A percentile compares a stretch with the other conserved stretches of the same genome.
phyloP scores from a whole-genome alignment of 2,888 invertebrate genomes.

The Drosophila affinis region DNA sequence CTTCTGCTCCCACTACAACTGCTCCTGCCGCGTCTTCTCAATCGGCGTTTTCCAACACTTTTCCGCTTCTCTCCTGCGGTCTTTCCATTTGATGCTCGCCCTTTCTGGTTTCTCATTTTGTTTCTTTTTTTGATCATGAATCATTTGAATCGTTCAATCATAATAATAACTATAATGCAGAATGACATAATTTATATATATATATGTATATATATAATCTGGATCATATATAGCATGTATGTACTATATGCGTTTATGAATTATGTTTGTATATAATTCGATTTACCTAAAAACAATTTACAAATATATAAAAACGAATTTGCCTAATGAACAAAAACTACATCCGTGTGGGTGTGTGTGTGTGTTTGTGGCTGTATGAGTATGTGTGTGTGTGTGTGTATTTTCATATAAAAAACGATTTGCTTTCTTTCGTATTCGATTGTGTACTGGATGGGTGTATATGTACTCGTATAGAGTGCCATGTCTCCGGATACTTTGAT shows the following conservation, averaged over 20 bases:
- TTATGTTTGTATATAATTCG: slow-evolving; percentile 72
- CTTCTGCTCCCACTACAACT: slow-evolving; percentile 39
- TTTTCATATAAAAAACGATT: slow-evolving; percentile 34
- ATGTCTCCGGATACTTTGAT: slow-evolving; percentile 1
- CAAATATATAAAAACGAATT: slow-evolving; percentile 78
- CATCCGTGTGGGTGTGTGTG: slow-evolving; percentile 34
- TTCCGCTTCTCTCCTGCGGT: slow-evolving; percentile 37
- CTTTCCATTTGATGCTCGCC: slow-evolving; percentile 41
- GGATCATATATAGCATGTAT: slow-evolving; percentile 33
- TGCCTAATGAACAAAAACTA: slow-evolving; percentile 61
- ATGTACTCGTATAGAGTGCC: not conserved
- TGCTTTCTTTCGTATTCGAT: not conserved
- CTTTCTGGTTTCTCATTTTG: slow-evolving; percentile 42
- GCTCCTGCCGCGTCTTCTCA: slow-evolving; percentile 45
- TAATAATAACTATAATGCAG: slow-evolving; percentile 58
- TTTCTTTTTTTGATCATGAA: slow-evolving; percentile 46
- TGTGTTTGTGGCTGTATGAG: slow-evolving; percentile 6
- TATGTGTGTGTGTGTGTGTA: slow-evolving; percentile 16
- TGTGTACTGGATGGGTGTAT: not conserved
- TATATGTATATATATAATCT: slow-evolving; percentile 41
- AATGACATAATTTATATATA: slow-evolving; percentile 58
- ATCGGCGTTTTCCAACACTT: slow-evolving; percentile 38
- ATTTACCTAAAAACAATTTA: slow-evolving; percentile 82
- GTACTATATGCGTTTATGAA: slow-evolving; percentile 29
- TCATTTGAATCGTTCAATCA: slow-evolving; percentile 47